Evolutionary conservation across 2,113 vertebrate species (phyloP).

Genomic region (Rhinolophus ferrumequinum): DNA sequence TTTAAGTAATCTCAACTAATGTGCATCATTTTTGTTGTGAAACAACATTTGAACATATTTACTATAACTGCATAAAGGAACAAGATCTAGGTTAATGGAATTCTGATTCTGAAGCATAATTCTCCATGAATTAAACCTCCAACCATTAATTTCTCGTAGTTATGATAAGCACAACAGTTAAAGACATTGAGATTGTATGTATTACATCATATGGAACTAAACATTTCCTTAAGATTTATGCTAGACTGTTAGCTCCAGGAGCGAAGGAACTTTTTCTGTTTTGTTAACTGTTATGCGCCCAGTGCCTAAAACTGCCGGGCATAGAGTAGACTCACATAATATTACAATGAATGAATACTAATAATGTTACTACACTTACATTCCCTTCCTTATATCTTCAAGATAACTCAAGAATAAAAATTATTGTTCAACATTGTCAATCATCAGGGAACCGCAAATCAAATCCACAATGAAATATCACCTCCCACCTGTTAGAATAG

Average conservation of each 20-base stretch:
- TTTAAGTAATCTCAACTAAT: background rate
- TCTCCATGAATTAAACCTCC: background rate
- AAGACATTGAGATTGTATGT: background rate
- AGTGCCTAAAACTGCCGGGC: background rate
- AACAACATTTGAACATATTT: background rate
- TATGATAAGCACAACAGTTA: background rate
- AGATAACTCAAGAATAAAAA: conserved; percentile 31
- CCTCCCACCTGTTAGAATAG: background rate
- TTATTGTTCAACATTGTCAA: background rate
- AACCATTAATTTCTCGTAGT: conserved; percentile 11
- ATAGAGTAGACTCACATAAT: background rate
- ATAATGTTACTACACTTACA: background rate
- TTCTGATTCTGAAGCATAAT: conserved; percentile 36
- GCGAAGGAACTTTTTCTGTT: background rate
- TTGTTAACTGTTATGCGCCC: background rate
- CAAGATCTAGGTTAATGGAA: background rate
- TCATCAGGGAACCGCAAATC: background rate
- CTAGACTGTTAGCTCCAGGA: background rate
- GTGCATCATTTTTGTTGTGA: background rate
- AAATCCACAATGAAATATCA: background rate
- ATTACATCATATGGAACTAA: background rate
- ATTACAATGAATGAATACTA: conserved; percentile 5
- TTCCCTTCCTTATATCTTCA: background rate
- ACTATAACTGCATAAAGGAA: background rate
- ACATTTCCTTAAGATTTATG: background rate